Conservation (phyloP, 2,113 vertebrate species). For the Cottus gobio region DNA sequence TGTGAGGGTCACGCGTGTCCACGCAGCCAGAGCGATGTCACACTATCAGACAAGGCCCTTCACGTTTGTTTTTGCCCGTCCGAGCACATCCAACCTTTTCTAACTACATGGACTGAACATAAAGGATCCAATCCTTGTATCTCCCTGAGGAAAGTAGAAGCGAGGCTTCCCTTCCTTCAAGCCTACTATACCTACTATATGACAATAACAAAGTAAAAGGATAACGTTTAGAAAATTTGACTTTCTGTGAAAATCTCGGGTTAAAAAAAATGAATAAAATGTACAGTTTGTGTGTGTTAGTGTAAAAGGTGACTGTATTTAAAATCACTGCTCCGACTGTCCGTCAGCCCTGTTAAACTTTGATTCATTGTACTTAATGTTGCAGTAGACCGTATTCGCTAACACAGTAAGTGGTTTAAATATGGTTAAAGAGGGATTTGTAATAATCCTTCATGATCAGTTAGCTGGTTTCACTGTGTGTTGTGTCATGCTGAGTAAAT, state of each 20-base stretch:
- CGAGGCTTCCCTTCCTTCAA: neutral
- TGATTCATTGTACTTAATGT: neutral
- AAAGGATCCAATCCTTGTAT: too few species aligned
- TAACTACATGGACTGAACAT: too few species aligned
- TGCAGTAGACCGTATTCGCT: neutral
- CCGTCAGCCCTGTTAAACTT: neutral
- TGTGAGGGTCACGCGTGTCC: too few species aligned
- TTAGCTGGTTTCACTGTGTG: neutral
- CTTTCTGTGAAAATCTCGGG: too few species aligned
- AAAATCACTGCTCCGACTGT: neutral
- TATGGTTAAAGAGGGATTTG: neutral
- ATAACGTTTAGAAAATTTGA: too few species aligned
- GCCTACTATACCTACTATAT: neutral
- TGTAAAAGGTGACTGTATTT: neutral
- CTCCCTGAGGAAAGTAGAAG: too few species aligned
- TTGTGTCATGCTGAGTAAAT: neutral
- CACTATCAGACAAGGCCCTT: too few species aligned
- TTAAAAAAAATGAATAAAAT: too few species aligned
- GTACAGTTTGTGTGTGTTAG: neutral
- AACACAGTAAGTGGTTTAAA: neutral
- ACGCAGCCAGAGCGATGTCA: too few species aligned
- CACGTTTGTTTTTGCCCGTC: too few species aligned
- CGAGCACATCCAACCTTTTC: too few species aligned
- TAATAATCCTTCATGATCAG: neutral
- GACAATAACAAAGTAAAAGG: too few species aligned